Conservation (phyloP, 1,140 invertebrate species). For the Octopus sinensis region DNA sequence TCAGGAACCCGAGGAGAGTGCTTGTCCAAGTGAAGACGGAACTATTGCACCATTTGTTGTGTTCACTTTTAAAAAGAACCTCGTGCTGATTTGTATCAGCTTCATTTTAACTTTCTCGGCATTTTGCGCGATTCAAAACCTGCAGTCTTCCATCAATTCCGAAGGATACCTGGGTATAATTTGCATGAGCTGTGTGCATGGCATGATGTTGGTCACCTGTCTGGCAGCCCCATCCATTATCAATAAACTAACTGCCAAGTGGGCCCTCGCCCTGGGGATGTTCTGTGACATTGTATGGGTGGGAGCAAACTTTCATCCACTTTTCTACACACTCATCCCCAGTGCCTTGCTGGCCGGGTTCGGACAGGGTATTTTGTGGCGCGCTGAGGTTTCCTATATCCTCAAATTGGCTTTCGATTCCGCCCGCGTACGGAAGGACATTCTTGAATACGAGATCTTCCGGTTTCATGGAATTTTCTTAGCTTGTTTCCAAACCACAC, state of each 20-base stretch:
- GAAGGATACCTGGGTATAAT: constrained; percentile 47
- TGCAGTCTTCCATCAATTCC: constrained; percentile 52
- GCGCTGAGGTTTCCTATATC: constrained; percentile 51
- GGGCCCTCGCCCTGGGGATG: constrained; percentile 50
- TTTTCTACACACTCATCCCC: constrained; percentile 52
- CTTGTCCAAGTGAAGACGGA: constrained; percentile 29
- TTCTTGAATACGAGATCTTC: constrained; percentile 50
- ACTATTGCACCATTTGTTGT: constrained; percentile 29
- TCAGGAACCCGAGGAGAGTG: constrained; percentile 17
- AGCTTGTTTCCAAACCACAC: constrained; percentile 57
- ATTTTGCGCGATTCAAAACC: constrained; percentile 54
- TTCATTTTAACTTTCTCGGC: constrained; percentile 55
- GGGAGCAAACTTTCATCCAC: constrained; percentile 52
- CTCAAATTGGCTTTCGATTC: constrained; percentile 53
- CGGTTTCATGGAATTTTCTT: constrained; percentile 56
- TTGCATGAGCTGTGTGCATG: constrained; percentile 49
- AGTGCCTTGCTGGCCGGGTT: constrained; percentile 51
- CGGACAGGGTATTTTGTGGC: constrained; percentile 54
- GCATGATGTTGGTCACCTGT: constrained; percentile 50
- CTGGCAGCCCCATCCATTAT: constrained; percentile 50
- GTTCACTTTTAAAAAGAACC: constrained; percentile 50
- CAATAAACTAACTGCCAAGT: constrained; percentile 51
- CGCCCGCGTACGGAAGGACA: constrained; percentile 38
- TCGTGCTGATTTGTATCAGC: constrained; percentile 50
- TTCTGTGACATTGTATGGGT: constrained; percentile 52